Conservation (phyloP, 2,113 vertebrate species). For the Anguilla rostrata region DNA sequence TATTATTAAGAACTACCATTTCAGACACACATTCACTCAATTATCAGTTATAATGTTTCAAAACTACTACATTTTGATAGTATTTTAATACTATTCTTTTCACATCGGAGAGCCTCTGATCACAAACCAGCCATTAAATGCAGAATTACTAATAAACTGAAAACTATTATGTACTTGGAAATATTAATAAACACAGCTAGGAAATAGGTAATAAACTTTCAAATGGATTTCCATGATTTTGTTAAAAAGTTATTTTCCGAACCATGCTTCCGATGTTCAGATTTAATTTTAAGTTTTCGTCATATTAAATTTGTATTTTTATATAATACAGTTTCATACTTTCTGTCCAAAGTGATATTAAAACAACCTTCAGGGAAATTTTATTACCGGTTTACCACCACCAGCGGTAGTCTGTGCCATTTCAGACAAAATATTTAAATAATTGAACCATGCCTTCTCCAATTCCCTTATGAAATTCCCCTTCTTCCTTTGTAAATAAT, state of each 20-base stretch:
- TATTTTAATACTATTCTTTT: no score
- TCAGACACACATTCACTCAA: no score
- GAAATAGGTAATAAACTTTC: neutral
- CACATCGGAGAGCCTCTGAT: no score
- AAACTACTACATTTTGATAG: no score
- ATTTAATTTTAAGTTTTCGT: neutral
- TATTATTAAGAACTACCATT: no score
- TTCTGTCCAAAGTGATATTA: neutral
- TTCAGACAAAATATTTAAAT: neutral
- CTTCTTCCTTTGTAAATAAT: neutral
- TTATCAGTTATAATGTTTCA: no score
- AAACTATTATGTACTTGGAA: no score
- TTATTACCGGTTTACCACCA: neutral
- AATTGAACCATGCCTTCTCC: neutral
- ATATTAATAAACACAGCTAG: neutral
- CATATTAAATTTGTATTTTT: neutral
- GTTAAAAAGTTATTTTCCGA: constrained; percentile 12
- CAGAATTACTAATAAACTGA: no score
- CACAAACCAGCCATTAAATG: no score
- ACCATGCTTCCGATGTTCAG: constrained; percentile 16
- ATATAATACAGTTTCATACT: neutral
- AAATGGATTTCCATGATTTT: neutral
- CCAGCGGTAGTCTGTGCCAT: neutral
- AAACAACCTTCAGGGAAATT: neutral
- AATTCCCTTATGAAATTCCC: neutral